These are phyloP conservation scores for Brachyalestes nurse DNA, from an alignment of 2,797 vertebrate genomes.

Conservation along the genomic window DNA sequence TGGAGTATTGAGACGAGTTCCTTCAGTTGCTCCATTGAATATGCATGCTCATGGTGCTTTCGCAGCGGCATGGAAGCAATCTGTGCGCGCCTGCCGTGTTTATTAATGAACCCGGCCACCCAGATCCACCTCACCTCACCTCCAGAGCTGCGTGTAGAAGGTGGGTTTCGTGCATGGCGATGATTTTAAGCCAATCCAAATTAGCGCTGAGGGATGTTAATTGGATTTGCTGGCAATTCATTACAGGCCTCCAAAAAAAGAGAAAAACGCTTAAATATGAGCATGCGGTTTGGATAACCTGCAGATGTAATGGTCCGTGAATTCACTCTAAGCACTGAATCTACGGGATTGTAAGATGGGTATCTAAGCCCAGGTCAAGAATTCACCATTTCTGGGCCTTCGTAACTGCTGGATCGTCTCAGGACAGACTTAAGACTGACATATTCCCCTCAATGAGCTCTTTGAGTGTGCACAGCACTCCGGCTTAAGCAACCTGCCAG, in stretches of 20 bases:
- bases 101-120: slow-evolving; percentile 53
- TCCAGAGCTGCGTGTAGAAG: slow-evolving; percentile 28
- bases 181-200: slow-evolving; percentile 48
- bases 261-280: too few relatives aligned
- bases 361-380: too few relatives aligned
- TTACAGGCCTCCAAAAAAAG: neutral
- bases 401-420: neutral
- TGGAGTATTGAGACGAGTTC: slow-evolving; percentile 45
- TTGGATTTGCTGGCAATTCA: slow-evolving; percentile 26
- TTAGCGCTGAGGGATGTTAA: slow-evolving; percentile 47
- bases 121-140: slow-evolving; percentile 38
- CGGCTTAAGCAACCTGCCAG: slow-evolving; percentile 4
- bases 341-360: too few relatives aligned
- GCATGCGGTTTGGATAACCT: too few relatives aligned
- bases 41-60: slow-evolving; percentile 55
- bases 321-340: too few relatives aligned
- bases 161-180: slow-evolving; percentile 12
- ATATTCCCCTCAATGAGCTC: neutral
- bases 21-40: slow-evolving; percentile 42
- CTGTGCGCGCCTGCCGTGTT: slow-evolving; percentile 32
- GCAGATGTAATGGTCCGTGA: too few relatives aligned
- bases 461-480: slow-evolving; percentile 1
- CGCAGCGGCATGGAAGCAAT: slow-evolving; percentile 43
- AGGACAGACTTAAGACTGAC: neutral
- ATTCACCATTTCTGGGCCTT: too few relatives aligned